Conservation (phyloP, 2,888 invertebrate species). For the Pediacus dermestoides region DNA sequence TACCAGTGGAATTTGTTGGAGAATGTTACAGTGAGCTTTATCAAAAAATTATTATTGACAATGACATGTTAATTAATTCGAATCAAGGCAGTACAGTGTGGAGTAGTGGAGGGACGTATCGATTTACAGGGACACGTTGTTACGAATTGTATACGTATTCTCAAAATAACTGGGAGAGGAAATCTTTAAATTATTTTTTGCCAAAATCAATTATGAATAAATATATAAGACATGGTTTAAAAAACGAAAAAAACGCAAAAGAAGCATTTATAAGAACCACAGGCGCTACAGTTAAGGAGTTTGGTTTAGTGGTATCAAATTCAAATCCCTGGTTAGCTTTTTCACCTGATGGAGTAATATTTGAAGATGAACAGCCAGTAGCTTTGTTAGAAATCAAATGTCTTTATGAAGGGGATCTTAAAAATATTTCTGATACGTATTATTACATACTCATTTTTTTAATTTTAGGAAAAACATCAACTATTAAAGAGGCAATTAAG, state of each 20-base stretch:
- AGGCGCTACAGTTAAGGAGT: conserved; percentile 1
- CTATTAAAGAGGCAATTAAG: no score
- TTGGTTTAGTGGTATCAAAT: conserved; percentile 9
- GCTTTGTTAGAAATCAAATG: no score
- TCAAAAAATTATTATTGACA: no score
- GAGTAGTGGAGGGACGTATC: no score
- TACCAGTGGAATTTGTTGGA: no score
- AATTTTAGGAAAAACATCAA: neutral
- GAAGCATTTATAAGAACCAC: conserved; percentile 3
- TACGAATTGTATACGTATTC: conserved; percentile 8
- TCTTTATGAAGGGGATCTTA: conserved; percentile 8
- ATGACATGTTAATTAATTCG: no score
- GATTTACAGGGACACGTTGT: no score
- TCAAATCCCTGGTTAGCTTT: conserved; percentile 13
- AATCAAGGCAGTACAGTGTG: no score
- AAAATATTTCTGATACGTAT: no score
- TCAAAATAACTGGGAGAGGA: conserved; percentile 4
- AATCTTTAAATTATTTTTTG: conserved; percentile 9
- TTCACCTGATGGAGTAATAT: conserved; percentile 16
- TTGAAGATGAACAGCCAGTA: conserved; percentile 10
- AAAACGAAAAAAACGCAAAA: conserved; percentile 3
- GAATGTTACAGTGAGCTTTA: no score
- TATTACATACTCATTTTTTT: no score
- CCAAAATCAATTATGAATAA: conserved; percentile 6
- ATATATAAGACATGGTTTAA: conserved; percentile 7